Evolutionary conservation across 2,888 invertebrate genomes (phyloP), one percentile per base, ranked within the genome.

Genomic region (Aleiodes alternator): DNA sequence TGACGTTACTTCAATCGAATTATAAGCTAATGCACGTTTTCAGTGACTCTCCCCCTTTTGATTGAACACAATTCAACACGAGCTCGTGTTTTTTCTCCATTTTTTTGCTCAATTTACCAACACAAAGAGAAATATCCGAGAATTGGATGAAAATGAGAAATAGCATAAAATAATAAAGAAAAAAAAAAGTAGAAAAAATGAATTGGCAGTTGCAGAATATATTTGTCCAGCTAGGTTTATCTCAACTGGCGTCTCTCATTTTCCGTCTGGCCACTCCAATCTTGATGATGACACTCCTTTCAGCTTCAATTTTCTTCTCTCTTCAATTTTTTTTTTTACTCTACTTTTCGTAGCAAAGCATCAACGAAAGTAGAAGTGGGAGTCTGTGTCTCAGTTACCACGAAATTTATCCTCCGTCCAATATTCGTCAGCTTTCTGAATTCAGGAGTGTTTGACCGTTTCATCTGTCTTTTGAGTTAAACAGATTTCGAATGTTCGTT

Each of bases 241-340:
- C 69, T 50, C 57, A 16, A 7, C 16, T 1, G 57, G 50, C 73
- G 69, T 73, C 59, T 50, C 9, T 73, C 55, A 69, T 73, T 69
- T 56, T 57, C 50, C 57, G 50, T 68, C 68, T 59, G 69, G 48
- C 50, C 69, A 73, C 69, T 73, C 59, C 59, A 74, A 69, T 74
- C 74, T 74, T 61, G 16, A 64, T 14, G 43, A 64, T 64, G 64
- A 43, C 64, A 64, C 64, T 64, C 64, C 43, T 23, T 64, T 14
- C 43, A 11, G 34, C 64, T n/a, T 59, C 53, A 57, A 73, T 69
- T 43, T 55, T 51, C 48, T 16, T 48, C 48, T 66, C 31, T 73
- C 56, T 34, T 66, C 56, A 38, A 34, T 34, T 34, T 34, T 23
- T 12, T 53, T 53, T 64, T 53, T 16, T 50, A 9, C 53, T 61